phyloP scores from a whole-genome alignment of 1,140 invertebrate species.

The Plectus sambesii region DNA sequence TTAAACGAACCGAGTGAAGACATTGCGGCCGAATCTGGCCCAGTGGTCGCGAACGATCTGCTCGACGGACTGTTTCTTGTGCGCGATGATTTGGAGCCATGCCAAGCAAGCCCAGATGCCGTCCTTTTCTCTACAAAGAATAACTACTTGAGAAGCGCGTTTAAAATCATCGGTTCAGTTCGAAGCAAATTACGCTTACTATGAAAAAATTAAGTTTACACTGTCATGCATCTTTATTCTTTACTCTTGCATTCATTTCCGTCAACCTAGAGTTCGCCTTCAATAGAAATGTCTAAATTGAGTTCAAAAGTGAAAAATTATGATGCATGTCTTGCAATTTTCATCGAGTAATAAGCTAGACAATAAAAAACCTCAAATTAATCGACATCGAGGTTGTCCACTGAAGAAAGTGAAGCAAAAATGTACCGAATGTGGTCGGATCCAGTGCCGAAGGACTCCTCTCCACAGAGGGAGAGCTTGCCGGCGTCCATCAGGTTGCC shows the following conservation, averaged over 20 bases:
- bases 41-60: constrained; percentile 76
- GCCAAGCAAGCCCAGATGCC: constrained; percentile 93
- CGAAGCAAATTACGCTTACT: no score
- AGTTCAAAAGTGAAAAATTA: no score
- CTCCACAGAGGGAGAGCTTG: constrained; percentile 82
- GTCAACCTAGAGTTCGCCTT: no score
- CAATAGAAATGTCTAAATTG: neutral
- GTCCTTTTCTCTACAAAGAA: constrained; percentile 72
- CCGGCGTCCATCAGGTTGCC: constrained; percentile 97
- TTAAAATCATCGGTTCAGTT: neutral
- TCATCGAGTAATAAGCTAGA: no score
- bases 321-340: no score
- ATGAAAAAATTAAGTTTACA: no score
- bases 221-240: no score
- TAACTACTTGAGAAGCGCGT: no score
- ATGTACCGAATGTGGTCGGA: constrained; percentile 54
- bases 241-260: no score
- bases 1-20: constrained; percentile 68
- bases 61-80: constrained; percentile 56
- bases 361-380: no score
- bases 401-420: neutral
- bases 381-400: constrained; percentile 23
- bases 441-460: constrained; percentile 87
- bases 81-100: constrained; percentile 75
- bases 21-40: constrained; percentile 81